phyloP scores from a whole-genome alignment of 1,140 invertebrate genomes.

The Drosophila pruinosa region DNA sequence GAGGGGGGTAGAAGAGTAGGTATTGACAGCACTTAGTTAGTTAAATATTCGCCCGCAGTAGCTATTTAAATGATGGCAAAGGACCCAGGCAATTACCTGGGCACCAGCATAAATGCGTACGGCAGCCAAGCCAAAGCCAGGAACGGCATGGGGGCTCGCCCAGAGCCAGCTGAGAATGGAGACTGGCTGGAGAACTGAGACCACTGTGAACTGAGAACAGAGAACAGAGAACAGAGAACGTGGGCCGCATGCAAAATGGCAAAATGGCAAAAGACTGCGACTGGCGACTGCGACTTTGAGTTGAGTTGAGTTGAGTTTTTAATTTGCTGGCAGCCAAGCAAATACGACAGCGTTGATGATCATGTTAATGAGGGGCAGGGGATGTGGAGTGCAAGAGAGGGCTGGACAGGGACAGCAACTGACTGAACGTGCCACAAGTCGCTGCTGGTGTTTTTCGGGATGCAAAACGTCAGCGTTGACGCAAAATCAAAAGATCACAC shows the following conservation, averaged over 20 bases:
- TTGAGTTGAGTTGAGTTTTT: slow-evolving; percentile 48
- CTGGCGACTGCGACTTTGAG: not conserved
- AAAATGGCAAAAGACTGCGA: not conserved
- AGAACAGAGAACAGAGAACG: slow-evolving; percentile 47
- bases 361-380: slow-evolving; percentile 77
- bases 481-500: slow-evolving; percentile 80
- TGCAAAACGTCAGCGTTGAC: slow-evolving; percentile 73
- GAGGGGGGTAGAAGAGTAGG: not conserved
- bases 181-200: not conserved
- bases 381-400: slow-evolving; percentile 1
- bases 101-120: slow-evolving; percentile 70
- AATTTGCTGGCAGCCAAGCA: slow-evolving; percentile 70
- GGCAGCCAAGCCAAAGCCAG: slow-evolving; percentile 36
- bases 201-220: not conserved
- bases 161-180: not conserved
- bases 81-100: slow-evolving; percentile 48
- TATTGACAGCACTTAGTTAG: slow-evolving; percentile 66
- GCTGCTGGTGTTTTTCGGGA: slow-evolving; percentile 61
- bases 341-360: slow-evolving; percentile 81
- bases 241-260: slow-evolving; percentile 58
- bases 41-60: slow-evolving; percentile 72
- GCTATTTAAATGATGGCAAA: slow-evolving; percentile 72
- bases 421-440: slow-evolving; percentile 40
- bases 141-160: slow-evolving; percentile 39
- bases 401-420: not conserved